Conservation (phyloP, 2,113 vertebrate genomes). For the Phylloscopus whistleri region DNA sequence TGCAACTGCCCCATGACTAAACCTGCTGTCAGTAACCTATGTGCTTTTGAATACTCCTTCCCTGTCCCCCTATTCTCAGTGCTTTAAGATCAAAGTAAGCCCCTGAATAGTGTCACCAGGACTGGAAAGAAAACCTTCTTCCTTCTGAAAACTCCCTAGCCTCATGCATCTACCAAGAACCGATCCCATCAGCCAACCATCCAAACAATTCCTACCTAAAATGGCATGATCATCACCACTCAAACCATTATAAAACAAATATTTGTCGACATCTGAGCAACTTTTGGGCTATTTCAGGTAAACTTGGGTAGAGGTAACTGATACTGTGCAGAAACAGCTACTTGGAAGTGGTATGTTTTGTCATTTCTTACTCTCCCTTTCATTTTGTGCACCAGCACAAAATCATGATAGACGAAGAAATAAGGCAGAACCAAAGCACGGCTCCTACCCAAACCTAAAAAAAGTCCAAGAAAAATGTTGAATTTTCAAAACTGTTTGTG, state of each 20-base stretch:
- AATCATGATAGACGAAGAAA: not conserved
- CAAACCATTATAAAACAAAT: not conserved
- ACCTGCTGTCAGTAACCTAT: not conserved
- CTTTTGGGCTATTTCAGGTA: not conserved
- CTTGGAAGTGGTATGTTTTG: not conserved
- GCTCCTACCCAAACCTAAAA: not conserved
- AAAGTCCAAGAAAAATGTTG: not conserved
- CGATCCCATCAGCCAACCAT: not conserved
- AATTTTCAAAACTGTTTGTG: not conserved
- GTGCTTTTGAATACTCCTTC: not conserved
- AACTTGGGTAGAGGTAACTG: not conserved
- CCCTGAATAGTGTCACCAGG: not conserved
- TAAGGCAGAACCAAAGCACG: not conserved
- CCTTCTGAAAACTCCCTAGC: not conserved
- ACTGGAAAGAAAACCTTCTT: not conserved
- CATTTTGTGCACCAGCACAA: not conserved
- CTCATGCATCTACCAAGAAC: not conserved
- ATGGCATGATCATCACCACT: not conserved
- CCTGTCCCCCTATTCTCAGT: not conserved
- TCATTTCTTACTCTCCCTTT: not conserved
- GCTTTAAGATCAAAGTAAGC: not conserved
- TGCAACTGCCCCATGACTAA: not conserved
- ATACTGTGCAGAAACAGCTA: not conserved
- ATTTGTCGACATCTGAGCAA: not conserved
- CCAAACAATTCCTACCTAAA: not conserved